These are phyloP conservation scores for Urocitellus parryii DNA, from an alignment of 2,113 vertebrate species.

Conservation along the genomic window DNA sequence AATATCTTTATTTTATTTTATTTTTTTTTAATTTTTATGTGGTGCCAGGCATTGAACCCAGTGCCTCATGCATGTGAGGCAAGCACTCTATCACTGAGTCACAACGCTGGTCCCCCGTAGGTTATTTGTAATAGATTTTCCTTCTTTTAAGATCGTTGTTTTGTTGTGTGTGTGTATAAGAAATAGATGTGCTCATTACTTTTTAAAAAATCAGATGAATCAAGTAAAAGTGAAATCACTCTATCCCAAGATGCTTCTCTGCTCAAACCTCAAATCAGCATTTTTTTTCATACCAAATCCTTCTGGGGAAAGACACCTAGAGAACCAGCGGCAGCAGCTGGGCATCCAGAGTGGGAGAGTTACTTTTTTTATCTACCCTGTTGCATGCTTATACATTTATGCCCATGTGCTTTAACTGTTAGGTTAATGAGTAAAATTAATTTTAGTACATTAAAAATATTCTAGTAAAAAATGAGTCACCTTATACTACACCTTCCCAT, in stretches of 20 bases:
- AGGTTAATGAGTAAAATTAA: not conserved
- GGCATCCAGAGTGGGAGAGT: not conserved
- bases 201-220: not conserved
- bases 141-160: not conserved
- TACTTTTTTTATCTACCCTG: fast-evolving
- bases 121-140: not conserved
- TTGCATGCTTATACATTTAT: fast-evolving
- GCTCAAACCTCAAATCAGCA: not conserved
- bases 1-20: too few relatives aligned
- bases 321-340: not conserved
- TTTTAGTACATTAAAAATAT: not conserved
- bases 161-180: not conserved
- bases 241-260: too few relatives aligned
- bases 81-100: too few relatives aligned
- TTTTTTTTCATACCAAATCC: too few relatives aligned
- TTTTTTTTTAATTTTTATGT: too few relatives aligned
- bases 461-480: not conserved
- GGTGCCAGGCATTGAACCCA: too few relatives aligned
- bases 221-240: not conserved
- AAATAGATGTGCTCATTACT: not conserved
- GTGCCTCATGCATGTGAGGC: too few relatives aligned
- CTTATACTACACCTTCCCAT: not conserved
- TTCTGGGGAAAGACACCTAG: not conserved
- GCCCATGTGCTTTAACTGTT: not conserved
- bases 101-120: not conserved